phyloP scores from a whole-genome alignment of 2,797 vertebrate genomes.

The Phoeniculus purpureus region DNA sequence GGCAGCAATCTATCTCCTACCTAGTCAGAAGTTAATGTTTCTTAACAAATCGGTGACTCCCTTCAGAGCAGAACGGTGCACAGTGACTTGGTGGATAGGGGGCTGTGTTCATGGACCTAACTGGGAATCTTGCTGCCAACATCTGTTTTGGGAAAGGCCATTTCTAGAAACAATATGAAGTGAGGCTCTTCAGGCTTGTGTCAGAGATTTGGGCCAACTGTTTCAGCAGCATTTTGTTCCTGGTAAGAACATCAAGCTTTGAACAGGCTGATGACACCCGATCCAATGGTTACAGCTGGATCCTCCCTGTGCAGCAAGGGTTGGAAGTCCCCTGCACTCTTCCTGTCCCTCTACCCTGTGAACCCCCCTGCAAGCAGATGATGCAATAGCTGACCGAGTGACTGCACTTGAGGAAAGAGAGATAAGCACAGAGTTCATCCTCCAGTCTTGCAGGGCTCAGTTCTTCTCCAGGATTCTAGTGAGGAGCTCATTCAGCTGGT shows the following conservation, averaged over 20 bases:
- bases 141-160: background rate
- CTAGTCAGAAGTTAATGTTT: background rate
- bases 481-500: constrained; percentile 88
- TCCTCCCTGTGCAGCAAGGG: background rate
- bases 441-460: constrained; percentile 69
- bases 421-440: background rate
- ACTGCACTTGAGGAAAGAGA: background rate
- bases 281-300: background rate
- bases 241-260: background rate
- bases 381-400: background rate
- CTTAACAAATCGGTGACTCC: background rate
- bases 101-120: background rate
- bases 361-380: background rate
- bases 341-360: background rate
- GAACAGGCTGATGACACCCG: background rate
- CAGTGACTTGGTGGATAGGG: background rate
- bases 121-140: background rate
- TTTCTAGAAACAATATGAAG: background rate
- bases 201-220: background rate
- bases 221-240: background rate
- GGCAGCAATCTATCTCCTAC: background rate
- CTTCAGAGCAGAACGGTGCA: background rate
- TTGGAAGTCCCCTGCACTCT: background rate
- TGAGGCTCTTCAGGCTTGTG: background rate
- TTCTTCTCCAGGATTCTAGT: constrained; percentile 88